Evolutionary conservation across 2,797 vertebrate species (phyloP).

Genomic region (Muscicapa striata): DNA sequence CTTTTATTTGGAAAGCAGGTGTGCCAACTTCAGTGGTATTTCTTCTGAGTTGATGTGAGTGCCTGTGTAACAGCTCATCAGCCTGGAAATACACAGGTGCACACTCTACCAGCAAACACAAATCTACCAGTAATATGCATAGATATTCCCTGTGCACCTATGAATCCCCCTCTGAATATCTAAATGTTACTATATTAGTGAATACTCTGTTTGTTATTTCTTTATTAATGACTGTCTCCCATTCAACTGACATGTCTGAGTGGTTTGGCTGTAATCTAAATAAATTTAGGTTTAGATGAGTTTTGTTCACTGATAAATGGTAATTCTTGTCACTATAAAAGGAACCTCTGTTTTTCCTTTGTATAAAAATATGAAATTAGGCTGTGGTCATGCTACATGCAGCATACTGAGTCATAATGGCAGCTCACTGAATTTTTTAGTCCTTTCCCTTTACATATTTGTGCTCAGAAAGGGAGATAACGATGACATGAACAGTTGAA

Average conservation of each 20-base stretch:
- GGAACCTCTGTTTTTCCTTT: background rate
- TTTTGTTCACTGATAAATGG: conserved; percentile 10
- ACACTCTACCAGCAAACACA: background rate
- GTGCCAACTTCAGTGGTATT: background rate
- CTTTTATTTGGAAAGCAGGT: conserved; percentile 7
- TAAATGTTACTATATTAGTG: background rate
- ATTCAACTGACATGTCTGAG: background rate
- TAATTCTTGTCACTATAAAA: background rate
- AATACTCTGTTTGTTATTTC: conserved; percentile 30
- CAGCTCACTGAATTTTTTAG: background rate
- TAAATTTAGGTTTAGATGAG: conserved; percentile 20
- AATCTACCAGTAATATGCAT: background rate
- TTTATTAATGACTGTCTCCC: conserved; percentile 26
- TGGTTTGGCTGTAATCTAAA: conserved; percentile 20
- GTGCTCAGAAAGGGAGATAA: background rate
- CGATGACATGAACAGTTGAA: background rate
- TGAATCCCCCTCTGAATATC: background rate
- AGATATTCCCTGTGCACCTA: background rate
- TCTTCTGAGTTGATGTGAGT: background rate
- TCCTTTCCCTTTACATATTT: background rate
- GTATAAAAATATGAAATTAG: conserved; percentile 10
- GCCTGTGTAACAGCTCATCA: background rate
- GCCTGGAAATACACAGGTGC: conserved; percentile 18
- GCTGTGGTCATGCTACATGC: background rate
- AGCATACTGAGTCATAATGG: background rate